These are phyloP conservation scores for Dusona sp. DNA, from an alignment of 2,888 invertebrate genomes.

Conservation along the genomic window DNA sequence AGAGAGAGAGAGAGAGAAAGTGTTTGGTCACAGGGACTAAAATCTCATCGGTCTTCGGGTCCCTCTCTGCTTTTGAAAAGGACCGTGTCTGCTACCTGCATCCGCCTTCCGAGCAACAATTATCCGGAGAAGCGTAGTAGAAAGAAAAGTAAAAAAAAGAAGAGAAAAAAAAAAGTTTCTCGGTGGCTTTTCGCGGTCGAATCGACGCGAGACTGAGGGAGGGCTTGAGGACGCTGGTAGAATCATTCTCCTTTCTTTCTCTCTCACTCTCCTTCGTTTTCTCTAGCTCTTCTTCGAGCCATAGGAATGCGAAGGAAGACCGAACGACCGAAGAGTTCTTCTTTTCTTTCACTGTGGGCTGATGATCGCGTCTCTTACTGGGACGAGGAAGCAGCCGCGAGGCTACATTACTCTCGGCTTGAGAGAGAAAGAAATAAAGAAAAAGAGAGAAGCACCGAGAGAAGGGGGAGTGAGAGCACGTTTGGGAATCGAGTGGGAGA, in stretches of 20 bases:
- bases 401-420: conserved; percentile 12
- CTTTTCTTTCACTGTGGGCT: conserved; percentile 60
- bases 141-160: conserved; percentile 55
- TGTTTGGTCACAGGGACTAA: conserved; percentile 63
- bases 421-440: conserved; percentile 26
- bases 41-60: conserved; percentile 57
- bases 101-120: conserved; percentile 73
- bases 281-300: conserved; percentile 50
- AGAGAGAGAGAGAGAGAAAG: conserved; percentile 29
- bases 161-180: conserved; percentile 29
- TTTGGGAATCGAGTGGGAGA: conserved; percentile 62
- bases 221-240: conserved; percentile 3
- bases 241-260: conserved; percentile 2
- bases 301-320: conserved; percentile 69
- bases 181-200: conserved; percentile 59
- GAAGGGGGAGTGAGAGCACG: background rate
- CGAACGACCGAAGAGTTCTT: conserved; percentile 31
- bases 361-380: conserved; percentile 50
- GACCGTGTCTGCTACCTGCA: conserved; percentile 70
- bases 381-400: conserved; percentile 48
- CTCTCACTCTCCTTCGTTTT: conserved; percentile 22
- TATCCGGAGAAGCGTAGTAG: conserved; percentile 71
- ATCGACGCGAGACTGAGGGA: conserved; percentile 38
- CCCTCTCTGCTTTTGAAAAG: conserved; percentile 68
- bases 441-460: conserved; percentile 27